Conservation (phyloP, 2,888 invertebrate genomes). For the Eristalis intricaria region DNA sequence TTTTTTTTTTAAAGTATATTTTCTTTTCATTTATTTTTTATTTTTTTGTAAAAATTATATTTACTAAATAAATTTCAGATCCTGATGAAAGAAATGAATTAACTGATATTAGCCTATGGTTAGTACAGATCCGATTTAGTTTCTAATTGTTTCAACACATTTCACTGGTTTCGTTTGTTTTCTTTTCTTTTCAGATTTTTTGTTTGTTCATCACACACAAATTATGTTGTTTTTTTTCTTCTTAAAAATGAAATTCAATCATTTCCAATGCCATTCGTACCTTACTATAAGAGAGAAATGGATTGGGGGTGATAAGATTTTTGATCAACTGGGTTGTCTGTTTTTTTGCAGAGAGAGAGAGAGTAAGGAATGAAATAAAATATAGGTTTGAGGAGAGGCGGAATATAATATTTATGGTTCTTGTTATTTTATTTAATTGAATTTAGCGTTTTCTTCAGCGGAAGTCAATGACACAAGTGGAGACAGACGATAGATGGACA, state of each 20-base stretch:
- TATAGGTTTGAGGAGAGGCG: slow-evolving; percentile 20
- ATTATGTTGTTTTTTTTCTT: slow-evolving; percentile 28
- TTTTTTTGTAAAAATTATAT: background rate
- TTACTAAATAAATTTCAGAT: slow-evolving; percentile 12
- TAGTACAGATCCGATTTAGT: background rate
- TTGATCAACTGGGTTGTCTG: background rate
- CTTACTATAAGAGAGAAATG: slow-evolving; percentile 70
- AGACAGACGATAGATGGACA: background rate
- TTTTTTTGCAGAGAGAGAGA: background rate
- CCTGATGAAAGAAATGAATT: background rate
- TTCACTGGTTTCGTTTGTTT: background rate
- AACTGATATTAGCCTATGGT: background rate
- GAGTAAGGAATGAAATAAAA: background rate
- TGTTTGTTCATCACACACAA: background rate
- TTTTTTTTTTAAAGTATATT: slow-evolving; percentile 4
- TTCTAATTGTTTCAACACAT: background rate
- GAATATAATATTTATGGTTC: background rate
- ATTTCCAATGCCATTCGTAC: slow-evolving; percentile 73
- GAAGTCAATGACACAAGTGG: background rate
- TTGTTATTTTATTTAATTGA: background rate
- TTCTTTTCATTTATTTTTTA: slow-evolving; percentile 4
- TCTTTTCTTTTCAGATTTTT: too few relatives aligned
- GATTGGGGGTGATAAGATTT: slow-evolving; percentile 12
- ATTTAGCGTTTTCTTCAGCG: background rate
- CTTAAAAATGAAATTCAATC: slow-evolving; percentile 72